Evolutionary conservation across 2,888 invertebrate species (phyloP), one percentile per base, ranked within the genome.

Genomic region (Polyommatus icarus): DNA sequence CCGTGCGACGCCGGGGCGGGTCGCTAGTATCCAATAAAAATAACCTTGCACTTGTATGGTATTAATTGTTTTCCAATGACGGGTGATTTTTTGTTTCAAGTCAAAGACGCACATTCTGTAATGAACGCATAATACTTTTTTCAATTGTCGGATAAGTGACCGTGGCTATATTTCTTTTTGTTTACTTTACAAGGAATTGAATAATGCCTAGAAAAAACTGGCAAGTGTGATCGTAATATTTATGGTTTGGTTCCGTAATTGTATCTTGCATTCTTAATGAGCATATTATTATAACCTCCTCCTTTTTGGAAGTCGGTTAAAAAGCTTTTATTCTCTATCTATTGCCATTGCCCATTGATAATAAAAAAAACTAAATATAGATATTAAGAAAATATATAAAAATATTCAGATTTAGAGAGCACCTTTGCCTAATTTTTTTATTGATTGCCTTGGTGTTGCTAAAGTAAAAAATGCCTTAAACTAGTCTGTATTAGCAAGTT

Each of bases 21-120:
- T n/a, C n/a, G n/a, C n/a, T n/a, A n/a, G n/a, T 73, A 24, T 73
- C 40, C 73, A 73, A 40, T 73, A 73, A 40, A 46, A 20, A 20
- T 73, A 24, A 12, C 20, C 6, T 40, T 73, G 46, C 40, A 73
- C 73, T 24, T 46, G 24, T 73, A 40, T 12, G 73, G 73, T 73
- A 40, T 40, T 73, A 73, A 46, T 73, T 73, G 20, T 40, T 24
- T 24, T 46, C 24, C 46, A 73, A 73, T 40, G 46, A 40, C 20
- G 46, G 73, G 12, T 73, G 20, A n/a, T 24, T 20, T 18, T 36
- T 72, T 72, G 20, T n/a, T 18, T 40, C n/a, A 72, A 72, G 67
- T 29, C 67, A 67, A 67, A 67, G 67, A 67, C 67, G 67, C 29
- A 29, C 29, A 67, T 67, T 67, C 29, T 67, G 29, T 6, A 67